phyloP scores from a whole-genome alignment of 1,140 invertebrate genomes.

The roundworm (Caenorhabditis elegans) region WBcel235 BX284602.5:14392001-14392500 shows the following conservation, averaged over 20 bases:
- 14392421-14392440: not conserved
- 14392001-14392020: slow-evolving; percentile 46
- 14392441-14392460: slow-evolving; percentile 30
- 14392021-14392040: slow-evolving; percentile 38
- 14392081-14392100: slow-evolving; percentile 38
- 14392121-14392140: slow-evolving; percentile 38
- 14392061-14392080: slow-evolving; percentile 46
- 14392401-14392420: not conserved
- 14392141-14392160: slow-evolving; percentile 47
- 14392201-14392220: slow-evolving; percentile 40
- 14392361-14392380: not conserved
- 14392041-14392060: slow-evolving; percentile 47
- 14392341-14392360: not conserved
- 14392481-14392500: slow-evolving; percentile 40
- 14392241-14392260: slow-evolving; percentile 39
- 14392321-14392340: not conserved
- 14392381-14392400: no score
- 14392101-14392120: slow-evolving; percentile 47
- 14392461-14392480: slow-evolving; percentile 38
- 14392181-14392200: slow-evolving; percentile 37
- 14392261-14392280: slow-evolving; percentile 5
- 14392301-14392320: slow-evolving; percentile 37
- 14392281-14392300: not conserved
- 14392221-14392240: slow-evolving; percentile 46
- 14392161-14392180: slow-evolving; percentile 42